Evolutionary conservation across 2,888 invertebrate genomes (phyloP), one percentile per base, ranked within the genome.

Genomic region (Hylaea fasciaria): DNA sequence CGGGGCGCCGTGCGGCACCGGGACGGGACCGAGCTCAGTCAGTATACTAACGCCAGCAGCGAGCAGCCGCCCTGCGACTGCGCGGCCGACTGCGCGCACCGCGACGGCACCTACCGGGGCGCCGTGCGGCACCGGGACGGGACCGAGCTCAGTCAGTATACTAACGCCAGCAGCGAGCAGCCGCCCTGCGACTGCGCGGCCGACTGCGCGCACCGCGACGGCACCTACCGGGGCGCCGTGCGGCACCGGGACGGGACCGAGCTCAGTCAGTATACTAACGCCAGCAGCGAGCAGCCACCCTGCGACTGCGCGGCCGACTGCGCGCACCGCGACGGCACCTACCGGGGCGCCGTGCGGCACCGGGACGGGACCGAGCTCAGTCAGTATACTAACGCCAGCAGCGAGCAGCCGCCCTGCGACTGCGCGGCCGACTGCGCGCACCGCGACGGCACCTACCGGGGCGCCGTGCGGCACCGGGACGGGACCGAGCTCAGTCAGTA

Each of bases 21-120:
- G 53, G 92, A 92, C 58, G 92, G 91, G 58, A 89, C 92, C 0
- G 89, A 91, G 54, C 87, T 92, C 8, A 83, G 91, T 92, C 8
- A 83, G 85, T 78, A 62, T n/a, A n/a, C n/a, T n/a, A n/a, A n/a
- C n/a, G n/a, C n/a, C 10, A 45, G 16, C 50, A 41, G 13, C 53
- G 60, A 11, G 54, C 61, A 16, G 39, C 61, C 8, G 45, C 57
- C 1, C 17, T 61, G 62, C 70, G 76, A 62, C 66, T 72, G 55
- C 64, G 71, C 54, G 66, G 61, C 48, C 54, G 72, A 54, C 77
- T 55, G 61, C 13, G 53, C 62, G 72, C 66, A 32, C 77, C 76
- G 63, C 10, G 90, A 91, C 73, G 92, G 92, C 66, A 89, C 91
- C 0, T 93, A 93, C 76, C 73, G 87, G 16, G 91, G 91, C 43